Conservation (phyloP, 2,113 vertebrate species). For the Felis chaus region DNA sequence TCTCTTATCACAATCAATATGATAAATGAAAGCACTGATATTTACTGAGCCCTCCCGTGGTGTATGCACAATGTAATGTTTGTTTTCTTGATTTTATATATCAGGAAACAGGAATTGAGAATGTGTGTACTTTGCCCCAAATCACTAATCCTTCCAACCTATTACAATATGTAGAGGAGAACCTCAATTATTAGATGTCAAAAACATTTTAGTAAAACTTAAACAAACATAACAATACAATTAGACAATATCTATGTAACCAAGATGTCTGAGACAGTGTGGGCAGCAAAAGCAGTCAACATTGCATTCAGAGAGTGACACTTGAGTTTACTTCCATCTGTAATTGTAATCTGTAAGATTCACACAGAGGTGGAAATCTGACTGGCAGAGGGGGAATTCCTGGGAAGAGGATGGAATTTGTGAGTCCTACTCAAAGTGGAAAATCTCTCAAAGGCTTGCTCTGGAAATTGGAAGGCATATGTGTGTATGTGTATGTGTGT, state of each 20-base stretch:
- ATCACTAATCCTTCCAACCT: neutral
- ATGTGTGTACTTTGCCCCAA: neutral
- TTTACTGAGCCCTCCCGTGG: neutral
- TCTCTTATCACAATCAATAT: neutral
- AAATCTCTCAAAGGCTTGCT: neutral
- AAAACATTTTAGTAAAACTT: neutral
- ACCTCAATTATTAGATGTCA: neutral
- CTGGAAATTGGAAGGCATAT: neutral
- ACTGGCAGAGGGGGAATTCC: accelerated
- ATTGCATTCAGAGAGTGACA: neutral
- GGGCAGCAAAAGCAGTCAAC: neutral
- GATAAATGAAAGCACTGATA: neutral
- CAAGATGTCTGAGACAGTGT: neutral
- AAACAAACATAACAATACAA: neutral
- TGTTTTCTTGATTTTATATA: neutral
- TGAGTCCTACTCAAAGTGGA: neutral
- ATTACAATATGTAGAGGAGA: neutral
- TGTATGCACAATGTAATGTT: neutral
- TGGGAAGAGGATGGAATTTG: neutral
- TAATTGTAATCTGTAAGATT: neutral
- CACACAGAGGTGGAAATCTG: neutral
- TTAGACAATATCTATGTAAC: neutral
- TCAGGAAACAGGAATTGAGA: neutral
- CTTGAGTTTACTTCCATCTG: neutral
- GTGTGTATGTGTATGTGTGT: neutral